These are phyloP conservation scores for Sitobion miscanthi DNA, from an alignment of 1,140 invertebrate genomes.

Conservation along the genomic window DNA sequence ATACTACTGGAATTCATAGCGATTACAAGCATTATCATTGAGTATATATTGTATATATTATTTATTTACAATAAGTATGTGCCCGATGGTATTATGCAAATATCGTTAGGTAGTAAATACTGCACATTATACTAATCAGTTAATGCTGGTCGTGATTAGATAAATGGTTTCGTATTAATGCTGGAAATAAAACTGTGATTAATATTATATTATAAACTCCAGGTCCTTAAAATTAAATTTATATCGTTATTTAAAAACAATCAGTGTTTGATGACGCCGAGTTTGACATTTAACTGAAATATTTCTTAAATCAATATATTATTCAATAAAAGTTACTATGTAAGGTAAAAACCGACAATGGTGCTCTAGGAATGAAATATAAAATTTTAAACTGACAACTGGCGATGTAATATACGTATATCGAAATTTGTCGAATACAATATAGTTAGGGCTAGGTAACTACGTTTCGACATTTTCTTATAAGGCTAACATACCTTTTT, in stretches of 20 bases:
- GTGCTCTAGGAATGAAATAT: not conserved
- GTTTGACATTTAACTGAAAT: not conserved
- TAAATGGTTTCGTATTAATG: not conserved
- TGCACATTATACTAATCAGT: not conserved
- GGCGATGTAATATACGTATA: not conserved
- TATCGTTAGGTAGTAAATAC: too few relatives aligned
- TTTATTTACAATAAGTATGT: too few relatives aligned
- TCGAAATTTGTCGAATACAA: too few relatives aligned
- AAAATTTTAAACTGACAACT: rapidly evolving
- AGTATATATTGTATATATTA: too few relatives aligned
- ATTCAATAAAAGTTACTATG: not conserved
- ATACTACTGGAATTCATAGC: not conserved
- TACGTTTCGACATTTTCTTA: too few relatives aligned
- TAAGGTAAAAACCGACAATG: too few relatives aligned
- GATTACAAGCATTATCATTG: not conserved
- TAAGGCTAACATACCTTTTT: not conserved
- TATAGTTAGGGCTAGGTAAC: too few relatives aligned
- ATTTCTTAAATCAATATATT: not conserved
- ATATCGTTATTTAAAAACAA: not conserved
- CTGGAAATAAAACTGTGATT: too few relatives aligned
- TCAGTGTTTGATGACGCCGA: not conserved
- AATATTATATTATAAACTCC: not conserved
- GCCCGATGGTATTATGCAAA: too few relatives aligned
- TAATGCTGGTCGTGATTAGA: not conserved
- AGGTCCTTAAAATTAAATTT: not conserved